Percentiles rank a stretch among this genome's conserved stretches.
Evolutionary conservation across 2,888 invertebrate species (phyloP).

Genomic region (Salticus scenicus): DNA sequence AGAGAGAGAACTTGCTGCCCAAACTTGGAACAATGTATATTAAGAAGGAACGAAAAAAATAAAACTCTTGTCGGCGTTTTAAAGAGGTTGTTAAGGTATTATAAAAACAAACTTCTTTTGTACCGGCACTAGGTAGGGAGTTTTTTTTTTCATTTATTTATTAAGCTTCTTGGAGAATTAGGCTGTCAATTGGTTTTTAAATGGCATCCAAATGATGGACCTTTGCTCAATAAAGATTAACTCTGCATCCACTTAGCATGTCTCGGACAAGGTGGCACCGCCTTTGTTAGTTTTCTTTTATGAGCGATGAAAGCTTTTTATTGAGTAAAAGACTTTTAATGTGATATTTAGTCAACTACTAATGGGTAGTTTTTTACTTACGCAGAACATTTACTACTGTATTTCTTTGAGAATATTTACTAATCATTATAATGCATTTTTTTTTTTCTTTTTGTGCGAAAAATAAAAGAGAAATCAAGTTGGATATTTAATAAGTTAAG

Average conservation of each 20-base stretch:
- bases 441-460: too few species aligned
- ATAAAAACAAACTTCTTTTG: constrained; percentile 68
- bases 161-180: constrained; percentile 49
- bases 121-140: constrained; percentile 56
- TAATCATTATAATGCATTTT: too few species aligned
- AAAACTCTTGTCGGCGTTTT: constrained; percentile 30
- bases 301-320: background rate
- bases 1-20: background rate
- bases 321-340: background rate
- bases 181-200: constrained; percentile 64
- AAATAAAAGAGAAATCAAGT: too few species aligned
- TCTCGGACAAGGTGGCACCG: constrained; percentile 20
- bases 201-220: constrained; percentile 19
- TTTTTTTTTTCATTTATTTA: too few species aligned
- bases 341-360: too few species aligned
- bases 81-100: constrained; percentile 64
- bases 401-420: too few species aligned
- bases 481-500: too few species aligned
- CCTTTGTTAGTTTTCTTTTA: constrained; percentile 8
- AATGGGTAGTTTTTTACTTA: too few species aligned
- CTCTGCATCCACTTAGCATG: constrained; percentile 25
- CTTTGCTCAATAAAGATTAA: constrained; percentile 47
- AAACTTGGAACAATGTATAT: background rate
- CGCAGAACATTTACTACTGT: too few species aligned
- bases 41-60: constrained; percentile 41